A percentile compares a stretch with the other conserved stretches of the same genome.
phyloP scores from a whole-genome alignment of 2,797 vertebrate genomes.

The Brachyrhaphis roseni region DNA sequence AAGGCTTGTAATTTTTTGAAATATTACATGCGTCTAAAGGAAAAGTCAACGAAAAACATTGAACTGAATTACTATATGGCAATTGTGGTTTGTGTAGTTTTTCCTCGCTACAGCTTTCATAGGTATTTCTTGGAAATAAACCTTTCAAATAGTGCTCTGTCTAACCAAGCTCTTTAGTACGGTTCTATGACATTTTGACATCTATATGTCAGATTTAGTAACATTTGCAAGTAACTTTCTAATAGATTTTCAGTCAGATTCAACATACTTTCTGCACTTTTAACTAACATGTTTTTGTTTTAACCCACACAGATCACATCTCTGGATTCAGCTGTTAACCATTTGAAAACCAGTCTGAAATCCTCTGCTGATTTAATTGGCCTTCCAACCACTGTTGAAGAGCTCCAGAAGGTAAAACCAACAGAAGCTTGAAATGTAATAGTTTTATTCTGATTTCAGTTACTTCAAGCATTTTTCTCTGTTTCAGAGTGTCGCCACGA shows the following conservation, averaged over 20 bases:
- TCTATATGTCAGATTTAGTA: background rate
- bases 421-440: background rate
- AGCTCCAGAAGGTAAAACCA: conserved; percentile 91
- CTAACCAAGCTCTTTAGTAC: background rate
- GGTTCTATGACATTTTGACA: background rate
- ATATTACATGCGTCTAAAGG: background rate
- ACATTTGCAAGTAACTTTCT: background rate
- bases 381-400: conserved; percentile 92
- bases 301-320: conserved; percentile 82
- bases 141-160: background rate
- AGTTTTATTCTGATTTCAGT: background rate
- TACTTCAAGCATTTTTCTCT: conserved; percentile 4
- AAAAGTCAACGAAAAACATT: background rate
- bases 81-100: too few species aligned
- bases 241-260: background rate
- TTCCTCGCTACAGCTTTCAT: background rate
- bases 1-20: background rate
- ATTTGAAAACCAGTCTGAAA: conserved; percentile 92
- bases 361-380: conserved; percentile 92
- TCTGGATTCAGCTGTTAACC: conserved; percentile 90
- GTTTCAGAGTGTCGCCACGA: conserved; percentile 92
- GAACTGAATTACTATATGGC: background rate
- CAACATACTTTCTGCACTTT: background rate
- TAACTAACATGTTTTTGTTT: conserved; percentile 10
- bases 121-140: background rate